Conservation (phyloP, 2,888 invertebrate species). For the Psococerastis gibbosa region DNA sequence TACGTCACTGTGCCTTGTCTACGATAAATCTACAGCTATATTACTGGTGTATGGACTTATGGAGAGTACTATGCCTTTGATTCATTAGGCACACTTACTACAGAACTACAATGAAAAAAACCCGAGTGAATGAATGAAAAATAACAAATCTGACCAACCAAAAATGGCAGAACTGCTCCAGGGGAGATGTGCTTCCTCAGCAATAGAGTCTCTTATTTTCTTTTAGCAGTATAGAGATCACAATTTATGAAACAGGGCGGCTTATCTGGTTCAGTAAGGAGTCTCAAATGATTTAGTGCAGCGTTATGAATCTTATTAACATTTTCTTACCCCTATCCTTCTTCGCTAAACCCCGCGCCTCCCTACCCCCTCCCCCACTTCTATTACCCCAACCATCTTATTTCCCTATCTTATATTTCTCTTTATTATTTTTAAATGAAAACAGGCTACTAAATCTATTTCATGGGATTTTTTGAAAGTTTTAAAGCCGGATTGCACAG, state of each 20-base stretch:
- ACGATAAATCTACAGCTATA: no score
- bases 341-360: background rate
- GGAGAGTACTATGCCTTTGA: no score
- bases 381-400: background rate
- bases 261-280: slow-evolving; percentile 11
- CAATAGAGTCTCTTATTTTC: slow-evolving; percentile 11
- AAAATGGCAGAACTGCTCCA: slow-evolving; percentile 3
- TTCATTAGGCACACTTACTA: no score
- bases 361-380: slow-evolving; percentile 2
- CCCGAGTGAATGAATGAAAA: no score
- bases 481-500: no score
- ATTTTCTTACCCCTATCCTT: slow-evolving; percentile 9
- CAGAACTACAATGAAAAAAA: no score
- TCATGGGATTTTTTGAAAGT: background rate
- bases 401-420: slow-evolving; percentile 10
- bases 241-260: slow-evolving; percentile 10
- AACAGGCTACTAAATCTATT: background rate
- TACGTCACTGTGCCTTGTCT: no score
- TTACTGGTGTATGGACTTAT: no score
- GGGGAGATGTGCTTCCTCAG: slow-evolving; percentile 8
- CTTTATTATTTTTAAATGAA: slow-evolving; percentile 4
- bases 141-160: no score
- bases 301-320: slow-evolving; percentile 11
- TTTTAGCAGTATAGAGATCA: slow-evolving; percentile 9
- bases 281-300: slow-evolving; percentile 7